A percentile compares a stretch with the other conserved stretches of the same genome.
Evolutionary conservation across 2,888 invertebrate genomes (phyloP).

Genomic region (Eupelmus urozonus): DNA sequence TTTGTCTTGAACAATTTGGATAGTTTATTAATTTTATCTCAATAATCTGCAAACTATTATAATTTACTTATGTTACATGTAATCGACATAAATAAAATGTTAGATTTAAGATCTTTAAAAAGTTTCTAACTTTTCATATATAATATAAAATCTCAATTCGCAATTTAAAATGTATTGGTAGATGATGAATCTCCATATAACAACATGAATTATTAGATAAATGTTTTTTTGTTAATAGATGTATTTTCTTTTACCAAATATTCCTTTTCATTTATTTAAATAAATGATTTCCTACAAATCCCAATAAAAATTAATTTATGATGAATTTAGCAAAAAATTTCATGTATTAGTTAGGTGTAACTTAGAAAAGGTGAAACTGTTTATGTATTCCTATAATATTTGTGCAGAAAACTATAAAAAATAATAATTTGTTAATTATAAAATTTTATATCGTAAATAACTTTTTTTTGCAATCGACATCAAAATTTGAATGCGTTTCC

Average conservation of each 20-base stretch:
- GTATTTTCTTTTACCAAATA: constrained; percentile 43
- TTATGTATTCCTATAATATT: too few relatives aligned
- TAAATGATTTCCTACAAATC: too few relatives aligned
- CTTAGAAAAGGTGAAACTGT: too few relatives aligned
- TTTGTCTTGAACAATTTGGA: constrained; percentile 40
- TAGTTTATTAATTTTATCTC: constrained; percentile 28
- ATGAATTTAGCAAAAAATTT: too few relatives aligned
- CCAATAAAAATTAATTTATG: too few relatives aligned
- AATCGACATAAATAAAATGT: constrained; percentile 42
- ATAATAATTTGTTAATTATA: too few relatives aligned
- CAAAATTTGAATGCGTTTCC: too few relatives aligned
- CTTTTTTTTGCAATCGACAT: too few relatives aligned
- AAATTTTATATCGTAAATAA: too few relatives aligned
- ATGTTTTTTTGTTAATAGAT: constrained; percentile 65
- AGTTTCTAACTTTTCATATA: constrained; percentile 39
- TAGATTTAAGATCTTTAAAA: constrained; percentile 53
- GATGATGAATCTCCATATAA: constrained; percentile 65
- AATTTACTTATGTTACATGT: constrained; percentile 47
- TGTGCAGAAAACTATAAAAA: too few relatives aligned
- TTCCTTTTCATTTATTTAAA: background rate
- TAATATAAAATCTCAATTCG: constrained; percentile 64
- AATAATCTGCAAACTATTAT: constrained; percentile 55
- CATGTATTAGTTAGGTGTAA: too few relatives aligned
- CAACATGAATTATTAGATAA: constrained; percentile 64
- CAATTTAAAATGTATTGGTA: constrained; percentile 64